Percentiles rank a stretch among this genome's conserved stretches.
Conservation (phyloP, 2,113 vertebrate genomes). For the Addax nasomaculatus region DNA sequence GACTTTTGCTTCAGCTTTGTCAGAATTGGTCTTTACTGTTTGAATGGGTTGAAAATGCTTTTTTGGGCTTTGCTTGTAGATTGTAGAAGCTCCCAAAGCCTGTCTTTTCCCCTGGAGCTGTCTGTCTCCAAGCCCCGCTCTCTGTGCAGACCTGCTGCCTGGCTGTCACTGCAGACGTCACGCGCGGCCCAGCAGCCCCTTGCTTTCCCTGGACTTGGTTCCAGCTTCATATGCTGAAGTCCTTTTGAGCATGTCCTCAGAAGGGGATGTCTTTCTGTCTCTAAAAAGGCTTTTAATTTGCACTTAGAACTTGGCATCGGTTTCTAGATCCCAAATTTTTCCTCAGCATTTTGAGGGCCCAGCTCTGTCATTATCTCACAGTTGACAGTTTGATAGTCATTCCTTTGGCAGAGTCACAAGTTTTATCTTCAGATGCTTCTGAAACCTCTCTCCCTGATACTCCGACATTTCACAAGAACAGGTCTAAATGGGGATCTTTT, state of each 20-base stretch:
- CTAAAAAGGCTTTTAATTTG: neutral
- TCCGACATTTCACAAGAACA: neutral
- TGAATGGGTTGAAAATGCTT: neutral
- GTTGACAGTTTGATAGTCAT: no score
- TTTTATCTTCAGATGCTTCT: neutral
- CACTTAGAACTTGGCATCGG: neutral
- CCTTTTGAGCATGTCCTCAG: neutral
- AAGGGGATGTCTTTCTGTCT: neutral
- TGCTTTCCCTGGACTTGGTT: neutral
- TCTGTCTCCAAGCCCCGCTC: neutral
- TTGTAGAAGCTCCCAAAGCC: neutral
- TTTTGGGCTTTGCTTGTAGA: neutral
- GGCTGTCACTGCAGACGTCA: fast-evolving
- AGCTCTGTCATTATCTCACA: neutral
- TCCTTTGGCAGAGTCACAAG: neutral
- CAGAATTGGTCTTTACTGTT: neutral
- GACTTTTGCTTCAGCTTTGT: neutral
- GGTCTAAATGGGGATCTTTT: neutral
- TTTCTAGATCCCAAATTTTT: neutral
- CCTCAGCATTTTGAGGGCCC: neutral
- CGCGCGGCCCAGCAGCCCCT: neutral
- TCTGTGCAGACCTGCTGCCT: neutral
- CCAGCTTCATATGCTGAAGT: neutral
- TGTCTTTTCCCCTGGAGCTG: neutral
- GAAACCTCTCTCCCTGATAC: no score